phyloP scores from a whole-genome alignment of 2,888 invertebrate genomes.

The Autographa pulchrina region DNA sequence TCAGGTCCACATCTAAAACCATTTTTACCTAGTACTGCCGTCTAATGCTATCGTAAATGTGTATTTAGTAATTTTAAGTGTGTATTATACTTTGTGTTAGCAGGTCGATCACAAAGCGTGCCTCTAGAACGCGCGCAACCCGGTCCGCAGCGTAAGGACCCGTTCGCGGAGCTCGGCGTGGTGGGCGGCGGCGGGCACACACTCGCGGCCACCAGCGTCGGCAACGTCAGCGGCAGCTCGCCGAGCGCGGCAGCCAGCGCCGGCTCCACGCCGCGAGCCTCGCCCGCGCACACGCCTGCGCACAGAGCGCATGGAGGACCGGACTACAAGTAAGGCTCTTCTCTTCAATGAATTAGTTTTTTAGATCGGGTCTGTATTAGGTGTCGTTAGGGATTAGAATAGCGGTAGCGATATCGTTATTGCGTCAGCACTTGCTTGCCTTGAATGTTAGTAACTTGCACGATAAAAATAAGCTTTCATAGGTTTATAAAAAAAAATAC shows the following conservation, averaged over 20 bases:
- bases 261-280: constrained; percentile 71
- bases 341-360: too few relatives aligned
- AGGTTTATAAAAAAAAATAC: too few relatives aligned
- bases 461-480: too few relatives aligned
- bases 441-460: too few relatives aligned
- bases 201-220: constrained; percentile 80
- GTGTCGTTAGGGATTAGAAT: too few relatives aligned
- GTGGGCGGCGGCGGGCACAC: constrained; percentile 62
- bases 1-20: too few relatives aligned
- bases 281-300: constrained; percentile 79
- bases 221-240: constrained; percentile 28
- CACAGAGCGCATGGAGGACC: constrained; percentile 81
- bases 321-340: constrained; percentile 78
- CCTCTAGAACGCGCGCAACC: constrained; percentile 84
- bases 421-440: too few relatives aligned
- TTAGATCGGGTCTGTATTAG: too few relatives aligned
- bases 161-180: constrained; percentile 92
- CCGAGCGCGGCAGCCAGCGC: constrained; percentile 39
- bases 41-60: too few relatives aligned
- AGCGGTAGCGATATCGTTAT: too few relatives aligned
- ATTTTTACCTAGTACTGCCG: too few relatives aligned
- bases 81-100: neutral
- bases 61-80: too few relatives aligned
- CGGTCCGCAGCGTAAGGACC: constrained; percentile 87
- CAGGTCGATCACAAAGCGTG: constrained; percentile 79